phyloP scores from a whole-genome alignment of 2,113 vertebrate genomes.

The Pollachius pollachius region DNA sequence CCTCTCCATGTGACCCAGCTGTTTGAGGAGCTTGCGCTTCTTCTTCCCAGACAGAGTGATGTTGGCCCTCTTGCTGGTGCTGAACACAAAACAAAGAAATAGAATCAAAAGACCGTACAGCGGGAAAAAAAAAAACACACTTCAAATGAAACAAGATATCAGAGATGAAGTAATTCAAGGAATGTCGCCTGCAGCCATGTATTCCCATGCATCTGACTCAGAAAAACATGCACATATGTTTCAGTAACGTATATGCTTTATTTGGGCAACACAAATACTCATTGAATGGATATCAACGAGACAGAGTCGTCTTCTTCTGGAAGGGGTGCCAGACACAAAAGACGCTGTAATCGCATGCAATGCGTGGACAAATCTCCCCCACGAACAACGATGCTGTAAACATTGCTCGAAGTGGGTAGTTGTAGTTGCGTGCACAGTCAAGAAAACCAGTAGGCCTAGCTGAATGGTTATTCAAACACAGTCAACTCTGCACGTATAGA shows the following conservation, averaged over 20 bases:
- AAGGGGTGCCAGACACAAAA: not conserved
- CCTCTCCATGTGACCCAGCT: conserved; percentile 74
- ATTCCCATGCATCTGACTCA: too few species aligned
- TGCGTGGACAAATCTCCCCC: too few species aligned
- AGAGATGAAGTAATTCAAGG: not conserved
- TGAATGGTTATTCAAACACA: too few species aligned
- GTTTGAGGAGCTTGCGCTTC: conserved; percentile 80
- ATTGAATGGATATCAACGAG: not conserved
- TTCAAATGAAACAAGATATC: not conserved
- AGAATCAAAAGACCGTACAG: not conserved
- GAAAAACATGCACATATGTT: not conserved
- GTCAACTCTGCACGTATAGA: too few species aligned
- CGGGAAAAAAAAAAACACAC: not conserved
- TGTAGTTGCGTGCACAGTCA: too few species aligned
- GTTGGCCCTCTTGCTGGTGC: conserved; percentile 81
- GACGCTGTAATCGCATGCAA: not conserved
- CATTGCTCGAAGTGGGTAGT: too few species aligned
- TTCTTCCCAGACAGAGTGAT: conserved; percentile 89
- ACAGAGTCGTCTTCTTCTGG: not conserved
- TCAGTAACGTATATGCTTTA: not conserved
- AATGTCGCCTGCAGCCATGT: too few species aligned
- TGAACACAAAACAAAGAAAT: conserved; percentile 27
- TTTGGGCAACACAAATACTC: not conserved
- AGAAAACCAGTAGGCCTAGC: too few species aligned
- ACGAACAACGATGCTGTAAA: too few species aligned